Evolutionary conservation across 1,140 invertebrate genomes (phyloP).

Genomic region (Sitophilus oryzae): DNA sequence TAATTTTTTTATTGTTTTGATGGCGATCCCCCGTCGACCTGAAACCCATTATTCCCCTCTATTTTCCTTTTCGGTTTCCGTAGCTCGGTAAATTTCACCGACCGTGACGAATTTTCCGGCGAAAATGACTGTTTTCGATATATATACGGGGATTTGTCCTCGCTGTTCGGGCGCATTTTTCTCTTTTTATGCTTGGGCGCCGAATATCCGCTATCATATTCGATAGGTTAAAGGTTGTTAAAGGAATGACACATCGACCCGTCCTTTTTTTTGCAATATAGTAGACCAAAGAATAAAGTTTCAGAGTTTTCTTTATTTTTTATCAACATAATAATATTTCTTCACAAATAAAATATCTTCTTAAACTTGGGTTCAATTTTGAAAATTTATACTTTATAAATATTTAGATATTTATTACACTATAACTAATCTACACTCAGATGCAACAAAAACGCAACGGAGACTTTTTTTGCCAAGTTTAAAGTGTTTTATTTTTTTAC

Average conservation of each 20-base stretch:
- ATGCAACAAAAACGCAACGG: no score
- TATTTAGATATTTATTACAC: no score
- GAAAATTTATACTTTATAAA: no score
- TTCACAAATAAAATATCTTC: no score
- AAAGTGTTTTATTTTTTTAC: no score
- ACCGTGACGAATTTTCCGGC: constrained; percentile 12
- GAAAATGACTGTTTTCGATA: constrained; percentile 19
- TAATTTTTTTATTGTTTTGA: no score
- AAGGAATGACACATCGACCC: constrained; percentile 1
- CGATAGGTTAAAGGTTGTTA: constrained; percentile 14
- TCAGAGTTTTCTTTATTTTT: constrained; percentile 16
- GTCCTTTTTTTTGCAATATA: constrained; percentile 12
- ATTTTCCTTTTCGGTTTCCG: constrained; percentile 1
- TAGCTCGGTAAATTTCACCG: constrained; percentile 2
- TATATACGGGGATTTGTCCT: constrained; percentile 14
- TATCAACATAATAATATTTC: no score
- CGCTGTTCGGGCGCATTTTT: neutral
- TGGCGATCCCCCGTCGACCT: no score
- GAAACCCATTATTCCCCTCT: neutral
- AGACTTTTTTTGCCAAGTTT: no score
- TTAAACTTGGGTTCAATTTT: no score
- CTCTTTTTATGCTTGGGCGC: constrained; percentile 12
- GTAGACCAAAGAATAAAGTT: constrained; percentile 2
- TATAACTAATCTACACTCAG: no score
- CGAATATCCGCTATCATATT: constrained; percentile 8